A percentile compares a stretch with the other conserved stretches of the same genome.
Evolutionary conservation across 2,888 invertebrate species (phyloP).

Genomic region (Lapara coniferarum): DNA sequence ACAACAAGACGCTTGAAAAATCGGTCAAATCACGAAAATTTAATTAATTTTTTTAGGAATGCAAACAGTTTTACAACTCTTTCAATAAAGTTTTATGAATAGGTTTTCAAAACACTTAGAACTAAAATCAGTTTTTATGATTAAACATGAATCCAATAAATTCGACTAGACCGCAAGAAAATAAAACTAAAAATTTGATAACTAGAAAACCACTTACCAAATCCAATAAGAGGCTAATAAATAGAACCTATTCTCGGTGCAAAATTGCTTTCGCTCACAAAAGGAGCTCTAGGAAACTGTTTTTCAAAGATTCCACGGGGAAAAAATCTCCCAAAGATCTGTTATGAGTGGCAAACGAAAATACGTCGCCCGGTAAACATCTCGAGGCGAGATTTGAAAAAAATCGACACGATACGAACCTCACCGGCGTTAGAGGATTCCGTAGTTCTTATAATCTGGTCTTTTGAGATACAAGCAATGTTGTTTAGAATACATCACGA

Average conservation of each 20-base stretch:
- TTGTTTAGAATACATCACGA: no score
- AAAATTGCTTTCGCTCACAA: constrained; percentile 23
- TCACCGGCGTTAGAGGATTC: background rate
- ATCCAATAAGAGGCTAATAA: constrained; percentile 13
- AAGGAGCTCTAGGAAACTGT: constrained; percentile 11
- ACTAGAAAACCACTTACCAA: constrained; percentile 3
- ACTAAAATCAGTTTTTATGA: no score
- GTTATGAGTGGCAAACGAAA: constrained; percentile 24
- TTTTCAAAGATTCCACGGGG: constrained; percentile 14
- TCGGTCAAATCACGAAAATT: no score
- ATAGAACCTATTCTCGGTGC: constrained; percentile 10
- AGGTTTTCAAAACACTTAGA: no score
- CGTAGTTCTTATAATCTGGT: background rate
- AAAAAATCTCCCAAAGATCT: constrained; percentile 21
- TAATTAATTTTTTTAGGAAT: no score
- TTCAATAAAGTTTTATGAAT: no score
- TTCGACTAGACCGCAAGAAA: background rate
- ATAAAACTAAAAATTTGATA: constrained; percentile 4
- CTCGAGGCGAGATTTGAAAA: constrained; percentile 13
- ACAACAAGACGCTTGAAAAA: no score
- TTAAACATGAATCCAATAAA: background rate
- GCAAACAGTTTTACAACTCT: no score
- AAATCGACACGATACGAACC: constrained; percentile 12
- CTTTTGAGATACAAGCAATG: background rate
- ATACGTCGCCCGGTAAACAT: constrained; percentile 21